phyloP scores from a whole-genome alignment of 2,888 invertebrate genomes.

The Eudasyphora cyanicolor region DNA sequence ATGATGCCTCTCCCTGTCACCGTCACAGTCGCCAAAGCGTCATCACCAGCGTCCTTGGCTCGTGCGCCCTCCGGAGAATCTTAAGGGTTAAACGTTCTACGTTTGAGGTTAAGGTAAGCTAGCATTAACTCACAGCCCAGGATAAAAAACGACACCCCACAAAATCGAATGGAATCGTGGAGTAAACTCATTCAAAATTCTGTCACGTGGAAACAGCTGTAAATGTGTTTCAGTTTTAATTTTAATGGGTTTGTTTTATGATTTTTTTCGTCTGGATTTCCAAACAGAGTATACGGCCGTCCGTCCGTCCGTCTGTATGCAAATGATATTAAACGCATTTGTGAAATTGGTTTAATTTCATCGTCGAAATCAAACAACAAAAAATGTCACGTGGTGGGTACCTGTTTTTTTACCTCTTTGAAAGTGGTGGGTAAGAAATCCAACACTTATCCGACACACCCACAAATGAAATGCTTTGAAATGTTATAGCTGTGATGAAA shows the following conservation, averaged over 20 bases:
- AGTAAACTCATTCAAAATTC: too few relatives aligned
- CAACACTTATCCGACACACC: too few relatives aligned
- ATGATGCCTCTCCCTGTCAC: conserved; percentile 13
- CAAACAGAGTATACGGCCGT: too few relatives aligned
- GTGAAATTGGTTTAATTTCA: conserved; percentile 10
- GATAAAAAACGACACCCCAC: conserved; percentile 60
- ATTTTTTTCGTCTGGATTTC: too few relatives aligned
- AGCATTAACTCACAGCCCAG: not conserved
- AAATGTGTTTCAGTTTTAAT: conserved; percentile 57
- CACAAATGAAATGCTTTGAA: too few relatives aligned
- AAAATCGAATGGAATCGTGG: conserved; percentile 19
- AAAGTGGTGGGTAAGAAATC: not conserved
- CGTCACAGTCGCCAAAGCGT: conserved; percentile 30
- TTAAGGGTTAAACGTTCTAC: conserved; percentile 59
- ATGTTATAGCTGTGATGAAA: too few relatives aligned
- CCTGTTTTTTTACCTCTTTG: not conserved
- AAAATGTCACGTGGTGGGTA: not conserved
- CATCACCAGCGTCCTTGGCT: not conserved
- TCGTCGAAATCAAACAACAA: not conserved
- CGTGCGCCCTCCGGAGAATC: conserved; percentile 1
- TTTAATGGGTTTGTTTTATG: conserved; percentile 53
- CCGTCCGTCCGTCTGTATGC: not conserved
- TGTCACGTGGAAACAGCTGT: conserved; percentile 52
- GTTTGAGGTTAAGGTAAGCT: conserved; percentile 48
- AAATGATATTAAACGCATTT: conserved; percentile 29